A percentile compares a stretch with the other conserved stretches of the same genome.
These are phyloP conservation scores for Sialis fuliginosa DNA, from an alignment of 2,888 invertebrate genomes.

Conservation along the genomic window DNA sequence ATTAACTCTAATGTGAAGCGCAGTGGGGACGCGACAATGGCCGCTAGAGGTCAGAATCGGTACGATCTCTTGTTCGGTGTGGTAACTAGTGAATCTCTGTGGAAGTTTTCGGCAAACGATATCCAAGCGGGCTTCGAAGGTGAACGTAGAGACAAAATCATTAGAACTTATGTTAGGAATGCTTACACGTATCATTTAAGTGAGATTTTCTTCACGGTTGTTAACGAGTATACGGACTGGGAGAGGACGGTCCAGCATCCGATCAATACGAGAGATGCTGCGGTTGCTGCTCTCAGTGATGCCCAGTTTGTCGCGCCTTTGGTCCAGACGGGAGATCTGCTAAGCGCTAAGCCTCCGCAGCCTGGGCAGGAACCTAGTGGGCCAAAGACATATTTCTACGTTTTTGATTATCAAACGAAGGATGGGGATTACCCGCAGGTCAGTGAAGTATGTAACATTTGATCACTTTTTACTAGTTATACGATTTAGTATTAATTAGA, in stretches of 20 bases:
- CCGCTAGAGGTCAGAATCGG: conserved; percentile 38
- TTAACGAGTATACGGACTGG: conserved; percentile 98
- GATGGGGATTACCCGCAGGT: conserved; percentile 79
- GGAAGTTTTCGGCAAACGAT: conserved; percentile 72
- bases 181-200: conserved; percentile 89
- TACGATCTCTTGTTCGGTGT: conserved; percentile 84
- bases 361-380: conserved; percentile 36
- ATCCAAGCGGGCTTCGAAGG: conserved; percentile 74
- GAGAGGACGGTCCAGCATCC: conserved; percentile 80
- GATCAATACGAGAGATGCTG: conserved; percentile 72
- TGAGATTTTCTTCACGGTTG: conserved; percentile 90
- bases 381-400: conserved; percentile 76
- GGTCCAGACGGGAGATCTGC: conserved; percentile 66
- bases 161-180: conserved; percentile 84
- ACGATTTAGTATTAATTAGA: no score
- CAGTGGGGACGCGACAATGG: conserved; percentile 40
- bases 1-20: conserved; percentile 41
- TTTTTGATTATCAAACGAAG: conserved; percentile 82
- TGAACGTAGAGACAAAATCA: conserved; percentile 70
- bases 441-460: conserved; percentile 15
- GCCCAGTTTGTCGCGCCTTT: conserved; percentile 87
- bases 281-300: conserved; percentile 82
- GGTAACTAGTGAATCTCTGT: conserved; percentile 81
- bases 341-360: conserved; percentile 50
- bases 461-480: background rate